These are phyloP conservation scores for Micoletzkya japonica DNA, from an alignment of 2,888 invertebrate genomes.

Conservation along the genomic window DNA sequence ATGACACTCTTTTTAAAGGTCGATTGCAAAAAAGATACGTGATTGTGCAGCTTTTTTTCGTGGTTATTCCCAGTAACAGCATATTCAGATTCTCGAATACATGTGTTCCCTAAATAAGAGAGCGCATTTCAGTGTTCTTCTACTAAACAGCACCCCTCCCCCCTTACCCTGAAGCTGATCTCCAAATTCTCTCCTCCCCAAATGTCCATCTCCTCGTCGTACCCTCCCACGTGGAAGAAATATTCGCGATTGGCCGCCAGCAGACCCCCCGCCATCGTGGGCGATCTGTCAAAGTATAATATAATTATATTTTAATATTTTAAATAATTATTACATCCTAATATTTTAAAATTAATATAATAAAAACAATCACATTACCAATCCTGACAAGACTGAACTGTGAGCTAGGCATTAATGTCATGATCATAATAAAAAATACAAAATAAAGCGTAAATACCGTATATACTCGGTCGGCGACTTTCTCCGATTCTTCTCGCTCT, in stretches of 20 bases:
- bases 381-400: neutral
- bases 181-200: constrained; percentile 99
- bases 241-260: constrained; percentile 89
- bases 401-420: no score
- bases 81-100: no score
- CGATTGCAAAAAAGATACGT: no score
- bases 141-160: no score
- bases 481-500: constrained; percentile 71
- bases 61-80: no score
- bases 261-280: constrained; percentile 97
- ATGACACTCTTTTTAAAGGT: no score
- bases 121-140: no score
- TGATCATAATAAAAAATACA: no score
- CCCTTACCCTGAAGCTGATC: constrained; percentile 91
- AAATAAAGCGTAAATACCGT: constrained; percentile 21
- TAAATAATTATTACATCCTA: neutral
- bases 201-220: constrained; percentile 90
- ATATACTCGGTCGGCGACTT: constrained; percentile 41
- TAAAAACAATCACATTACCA: neutral
- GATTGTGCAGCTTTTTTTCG: no score
- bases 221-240: constrained; percentile 80
- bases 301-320: neutral
- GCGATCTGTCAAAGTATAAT: constrained; percentile 71
- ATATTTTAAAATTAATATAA: neutral
- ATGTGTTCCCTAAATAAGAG: no score